Conservation (phyloP, 2,888 invertebrate genomes). For the Pammene fasciana region DNA sequence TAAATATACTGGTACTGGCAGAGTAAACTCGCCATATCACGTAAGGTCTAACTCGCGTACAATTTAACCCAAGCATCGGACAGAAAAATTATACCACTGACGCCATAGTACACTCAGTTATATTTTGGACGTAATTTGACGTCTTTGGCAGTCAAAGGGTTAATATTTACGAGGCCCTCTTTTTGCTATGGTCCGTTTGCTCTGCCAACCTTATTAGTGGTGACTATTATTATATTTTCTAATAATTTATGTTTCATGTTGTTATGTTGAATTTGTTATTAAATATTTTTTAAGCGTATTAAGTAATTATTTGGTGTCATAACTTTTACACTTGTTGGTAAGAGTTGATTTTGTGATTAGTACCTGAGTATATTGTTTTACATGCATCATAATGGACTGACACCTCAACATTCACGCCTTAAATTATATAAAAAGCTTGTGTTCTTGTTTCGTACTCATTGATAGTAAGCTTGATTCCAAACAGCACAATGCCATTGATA, state of each 20-base stretch:
- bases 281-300: conserved; percentile 40
- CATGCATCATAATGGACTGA: conserved; percentile 35
- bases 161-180: conserved; percentile 10
- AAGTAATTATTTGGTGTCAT: conserved; percentile 44
- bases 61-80: too few relatives aligned
- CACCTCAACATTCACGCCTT: conserved; percentile 27
- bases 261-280: conserved; percentile 45
- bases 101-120: too few relatives aligned
- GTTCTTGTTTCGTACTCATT: conserved; percentile 25
- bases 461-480: conserved; percentile 23
- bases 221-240: conserved; percentile 44
- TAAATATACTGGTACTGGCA: conserved; percentile 6
- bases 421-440: conserved; percentile 24
- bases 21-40: neutral
- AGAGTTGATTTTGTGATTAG: conserved; percentile 43
- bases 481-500: conserved; percentile 34
- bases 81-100: too few relatives aligned
- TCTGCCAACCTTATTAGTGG: conserved; percentile 30
- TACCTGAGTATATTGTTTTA: conserved; percentile 45
- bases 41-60: neutral
- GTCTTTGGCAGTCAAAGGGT: too few relatives aligned
- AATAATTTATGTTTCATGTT: conserved; percentile 42
- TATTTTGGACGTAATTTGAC: too few relatives aligned
- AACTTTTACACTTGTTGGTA: conserved; percentile 40
- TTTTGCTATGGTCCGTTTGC: conserved; percentile 8